Percentiles rank a stretch among this genome's conserved stretches.
Conservation (phyloP, 1,140 invertebrate genomes). For the Tribolium castaneum region DNA sequence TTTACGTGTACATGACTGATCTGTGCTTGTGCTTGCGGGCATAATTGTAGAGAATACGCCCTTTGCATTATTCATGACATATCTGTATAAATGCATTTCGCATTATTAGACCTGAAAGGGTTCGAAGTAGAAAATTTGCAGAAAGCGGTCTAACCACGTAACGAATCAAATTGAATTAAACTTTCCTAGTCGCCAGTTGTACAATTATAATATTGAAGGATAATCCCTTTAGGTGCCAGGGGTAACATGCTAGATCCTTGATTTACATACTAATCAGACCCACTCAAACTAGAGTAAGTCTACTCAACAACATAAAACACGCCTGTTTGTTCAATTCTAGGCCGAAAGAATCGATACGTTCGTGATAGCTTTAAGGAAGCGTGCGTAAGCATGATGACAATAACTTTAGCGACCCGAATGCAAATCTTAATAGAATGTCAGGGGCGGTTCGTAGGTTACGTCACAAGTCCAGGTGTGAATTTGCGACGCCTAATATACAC, state of each 20-base stretch:
- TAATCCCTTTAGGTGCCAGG: slow-evolving; percentile 21
- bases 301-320: slow-evolving; percentile 15
- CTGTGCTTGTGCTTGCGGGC: background rate
- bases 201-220: slow-evolving; percentile 33
- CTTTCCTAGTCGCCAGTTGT: slow-evolving; percentile 2
- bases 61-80: background rate
- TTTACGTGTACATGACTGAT: background rate
- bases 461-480: slow-evolving; percentile 45
- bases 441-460: slow-evolving; percentile 4
- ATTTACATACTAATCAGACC: slow-evolving; percentile 27
- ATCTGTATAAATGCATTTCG: background rate
- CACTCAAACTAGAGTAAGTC: background rate
- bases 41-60: background rate
- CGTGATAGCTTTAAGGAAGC: slow-evolving; percentile 17
- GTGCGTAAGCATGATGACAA: slow-evolving; percentile 29
- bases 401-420: slow-evolving; percentile 21
- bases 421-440: slow-evolving; percentile 36
- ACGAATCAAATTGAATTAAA: slow-evolving; percentile 22
- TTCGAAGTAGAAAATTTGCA: background rate
- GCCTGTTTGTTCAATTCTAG: slow-evolving; percentile 1
- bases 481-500: slow-evolving; percentile 32
- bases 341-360: slow-evolving; percentile 14
- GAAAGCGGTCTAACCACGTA: background rate
- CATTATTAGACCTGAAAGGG: background rate
- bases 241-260: slow-evolving; percentile 24